Evolutionary conservation across 2,113 vertebrate species (phyloP).

Genomic region (Podilymbus podiceps): DNA sequence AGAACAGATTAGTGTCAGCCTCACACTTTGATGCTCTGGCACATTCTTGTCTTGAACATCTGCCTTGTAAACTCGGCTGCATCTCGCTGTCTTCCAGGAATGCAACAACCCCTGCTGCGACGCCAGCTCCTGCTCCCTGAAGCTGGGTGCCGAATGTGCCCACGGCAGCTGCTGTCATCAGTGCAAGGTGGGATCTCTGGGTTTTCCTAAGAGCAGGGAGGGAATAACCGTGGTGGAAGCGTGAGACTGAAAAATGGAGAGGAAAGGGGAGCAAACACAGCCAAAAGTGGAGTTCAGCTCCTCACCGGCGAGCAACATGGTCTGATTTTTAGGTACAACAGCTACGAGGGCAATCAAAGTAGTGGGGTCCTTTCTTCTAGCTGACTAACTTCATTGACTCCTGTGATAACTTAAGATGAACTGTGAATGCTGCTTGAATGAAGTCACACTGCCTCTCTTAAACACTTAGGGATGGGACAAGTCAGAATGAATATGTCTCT

Average conservation of each 20-base stretch:
- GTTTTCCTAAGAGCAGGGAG: neutral
- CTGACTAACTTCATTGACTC: neutral
- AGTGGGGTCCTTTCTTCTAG: neutral
- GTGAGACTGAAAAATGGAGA: neutral
- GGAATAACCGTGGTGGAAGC: neutral
- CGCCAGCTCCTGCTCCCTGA: slow-evolving; percentile 90
- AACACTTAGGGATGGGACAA: neutral
- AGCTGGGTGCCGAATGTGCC: slow-evolving; percentile 86
- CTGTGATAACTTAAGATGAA: neutral
- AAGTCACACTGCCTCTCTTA: neutral
- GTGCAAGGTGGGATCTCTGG: slow-evolving; percentile 83
- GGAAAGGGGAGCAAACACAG: neutral
- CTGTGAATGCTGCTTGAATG: neutral
- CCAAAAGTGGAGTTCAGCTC: neutral
- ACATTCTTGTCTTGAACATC: neutral
- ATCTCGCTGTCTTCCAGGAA: slow-evolving; percentile 72
- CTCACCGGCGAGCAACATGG: neutral
- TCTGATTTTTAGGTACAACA: neutral
- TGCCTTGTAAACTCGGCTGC: neutral
- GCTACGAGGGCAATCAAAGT: neutral
- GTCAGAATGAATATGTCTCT: neutral
- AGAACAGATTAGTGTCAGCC: neutral
- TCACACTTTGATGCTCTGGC: neutral
- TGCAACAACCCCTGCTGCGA: slow-evolving; percentile 93
- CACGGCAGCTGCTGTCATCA: slow-evolving; percentile 91